Conservation (phyloP, 1,140 invertebrate species). For the Philotrypesis tridentata region DNA sequence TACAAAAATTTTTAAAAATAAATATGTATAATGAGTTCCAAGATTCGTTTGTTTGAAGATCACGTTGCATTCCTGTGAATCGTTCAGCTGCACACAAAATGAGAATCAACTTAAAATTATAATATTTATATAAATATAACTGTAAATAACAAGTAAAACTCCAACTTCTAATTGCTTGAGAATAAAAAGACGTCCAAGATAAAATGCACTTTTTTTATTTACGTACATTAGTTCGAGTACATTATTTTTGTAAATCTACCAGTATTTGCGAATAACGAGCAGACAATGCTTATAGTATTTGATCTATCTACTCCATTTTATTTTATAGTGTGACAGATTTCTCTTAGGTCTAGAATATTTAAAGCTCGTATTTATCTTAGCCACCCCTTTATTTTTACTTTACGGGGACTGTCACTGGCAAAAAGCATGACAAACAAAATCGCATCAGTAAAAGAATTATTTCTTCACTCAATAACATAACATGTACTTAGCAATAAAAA, state of each 20-base stretch:
- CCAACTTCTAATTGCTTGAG: too few relatives aligned
- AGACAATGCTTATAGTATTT: slow-evolving; percentile 23
- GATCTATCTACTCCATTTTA: slow-evolving; percentile 30
- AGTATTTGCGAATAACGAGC: slow-evolving; percentile 31
- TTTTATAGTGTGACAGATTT: background rate
- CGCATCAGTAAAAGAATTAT: background rate
- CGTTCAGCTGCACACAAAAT: too few relatives aligned
- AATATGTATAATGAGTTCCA: too few relatives aligned
- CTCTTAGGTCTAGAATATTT: slow-evolving; percentile 33
- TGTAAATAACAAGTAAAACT: too few relatives aligned
- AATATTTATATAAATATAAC: too few relatives aligned
- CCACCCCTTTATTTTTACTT: background rate
- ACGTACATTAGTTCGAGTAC: slow-evolving; percentile 45
- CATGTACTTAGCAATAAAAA: slow-evolving; percentile 12
- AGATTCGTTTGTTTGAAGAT: too few relatives aligned
- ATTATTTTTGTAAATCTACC: slow-evolving; percentile 39
- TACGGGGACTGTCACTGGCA: background rate
- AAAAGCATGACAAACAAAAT: slow-evolving; percentile 15
- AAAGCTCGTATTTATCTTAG: slow-evolving; percentile 36
- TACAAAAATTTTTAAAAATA: too few relatives aligned
- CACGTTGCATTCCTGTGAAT: too few relatives aligned
- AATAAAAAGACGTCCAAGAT: slow-evolving; percentile 23
- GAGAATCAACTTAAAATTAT: too few relatives aligned
- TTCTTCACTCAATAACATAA: slow-evolving; percentile 5
- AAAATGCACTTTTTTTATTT: slow-evolving; percentile 48